Base-by-base conservation (phyloP, 2,888 invertebrate species). In the Lycocerus yunnanus region DNA sequence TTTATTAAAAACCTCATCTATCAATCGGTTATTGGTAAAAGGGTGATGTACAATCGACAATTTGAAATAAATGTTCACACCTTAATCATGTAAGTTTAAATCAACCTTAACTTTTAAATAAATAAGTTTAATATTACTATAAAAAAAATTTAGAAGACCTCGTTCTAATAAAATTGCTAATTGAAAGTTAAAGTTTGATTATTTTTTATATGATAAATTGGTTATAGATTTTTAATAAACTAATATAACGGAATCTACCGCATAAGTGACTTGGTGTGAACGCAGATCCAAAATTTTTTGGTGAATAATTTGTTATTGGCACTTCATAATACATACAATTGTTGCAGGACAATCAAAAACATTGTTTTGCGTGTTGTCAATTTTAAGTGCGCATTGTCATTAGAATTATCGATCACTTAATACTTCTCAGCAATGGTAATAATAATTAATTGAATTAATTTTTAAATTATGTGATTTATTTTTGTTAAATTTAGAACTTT, bases 101-200 rank as follows among this genome's bases (percentile, higher is more conserved):
- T 27, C 18, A 72, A 67, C 72, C 67, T 72, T 67, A 72, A 67
- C 67, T 72, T 72, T 72, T 72, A 72, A 71, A 72, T 21, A 61
- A 15, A 67, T 24, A 72, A 71, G 59, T 58, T 59, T 66, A 63
- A 66, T 71, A 66, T 70, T 18, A n/a, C n/a, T n/a, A n/a, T 15
- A 43, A 18, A 20, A 68, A 71, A 72, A 67, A 72, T 67, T 20
- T 59, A 11, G n/a, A 3, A 20, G 68, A 68, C 72, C 72, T 72
- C 61, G 72, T 72, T 67, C 72, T 63, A 72, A 61, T 72, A 72
- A 72, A 68, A 24, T 43, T 58, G 15, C 27, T 58, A 65, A 58
- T 63, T 43, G 63, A 43, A 61, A 61, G 24, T 43, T 61, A 10
- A 18, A 69, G 27, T 63, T 43, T 18, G 61, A 69, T 63, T 63